phyloP scores from a whole-genome alignment of 2,888 invertebrate species.

The Bombylius major region DNA sequence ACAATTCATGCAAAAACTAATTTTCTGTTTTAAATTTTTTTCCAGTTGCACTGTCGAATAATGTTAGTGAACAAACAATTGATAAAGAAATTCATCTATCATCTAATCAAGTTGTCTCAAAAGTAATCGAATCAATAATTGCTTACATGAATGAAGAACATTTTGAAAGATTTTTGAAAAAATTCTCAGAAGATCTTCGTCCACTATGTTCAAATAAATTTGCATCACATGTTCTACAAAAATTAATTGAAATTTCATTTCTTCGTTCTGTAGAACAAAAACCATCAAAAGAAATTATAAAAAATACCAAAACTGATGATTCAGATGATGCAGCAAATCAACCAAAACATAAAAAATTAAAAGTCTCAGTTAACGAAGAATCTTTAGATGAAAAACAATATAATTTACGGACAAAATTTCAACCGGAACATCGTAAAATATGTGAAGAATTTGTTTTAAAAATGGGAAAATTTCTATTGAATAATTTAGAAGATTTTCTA shows the following conservation, averaged over 20 bases:
- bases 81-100: slow-evolving; percentile 58
- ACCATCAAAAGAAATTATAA: slow-evolving; percentile 13
- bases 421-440: slow-evolving; percentile 39
- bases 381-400: slow-evolving; percentile 25
- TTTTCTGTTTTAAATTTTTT: not conserved
- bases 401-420: slow-evolving; percentile 31
- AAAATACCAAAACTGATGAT: slow-evolving; percentile 7
- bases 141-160: slow-evolving; percentile 51
- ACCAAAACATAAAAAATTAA: slow-evolving; percentile 27
- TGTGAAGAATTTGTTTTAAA: slow-evolving; percentile 56
- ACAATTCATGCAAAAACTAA: not conserved
- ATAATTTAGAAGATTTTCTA: slow-evolving; percentile 75
- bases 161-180: slow-evolving; percentile 48
- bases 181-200: slow-evolving; percentile 52
- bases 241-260: slow-evolving; percentile 39
- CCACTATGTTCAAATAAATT: slow-evolving; percentile 61
- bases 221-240: slow-evolving; percentile 68
- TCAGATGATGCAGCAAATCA: slow-evolving; percentile 7
- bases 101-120: slow-evolving; percentile 68
- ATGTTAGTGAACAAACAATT: slow-evolving; percentile 59
- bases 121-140: slow-evolving; percentile 62
- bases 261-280: slow-evolving; percentile 23
- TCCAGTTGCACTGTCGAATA: slow-evolving; percentile 49
- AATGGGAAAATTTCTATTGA: slow-evolving; percentile 60
- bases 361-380: slow-evolving; percentile 1